These are phyloP conservation scores for Mycetomoellerius zeteki DNA, from an alignment of 1,140 invertebrate genomes.

Conservation along the genomic window DNA sequence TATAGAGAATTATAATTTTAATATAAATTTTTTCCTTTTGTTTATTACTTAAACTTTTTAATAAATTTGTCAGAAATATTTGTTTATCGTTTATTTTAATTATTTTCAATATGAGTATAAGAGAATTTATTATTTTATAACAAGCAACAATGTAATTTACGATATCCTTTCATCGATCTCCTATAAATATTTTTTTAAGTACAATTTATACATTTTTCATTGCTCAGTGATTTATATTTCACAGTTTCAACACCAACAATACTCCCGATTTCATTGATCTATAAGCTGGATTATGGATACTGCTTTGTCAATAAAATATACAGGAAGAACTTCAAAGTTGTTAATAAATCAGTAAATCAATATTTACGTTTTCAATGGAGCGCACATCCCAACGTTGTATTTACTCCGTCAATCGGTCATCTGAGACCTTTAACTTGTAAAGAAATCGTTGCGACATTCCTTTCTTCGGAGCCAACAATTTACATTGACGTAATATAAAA, in stretches of 20 bases:
- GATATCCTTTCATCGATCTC: neutral
- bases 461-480: conserved; percentile 67
- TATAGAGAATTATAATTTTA: neutral
- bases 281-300: conserved; percentile 76
- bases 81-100: neutral
- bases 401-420: conserved; percentile 79
- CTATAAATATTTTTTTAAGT: neutral
- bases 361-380: conserved; percentile 80
- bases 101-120: neutral
- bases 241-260: neutral
- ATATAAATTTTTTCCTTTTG: neutral
- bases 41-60: neutral
- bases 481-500: conserved; percentile 70
- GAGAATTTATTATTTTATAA: neutral
- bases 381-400: conserved; percentile 71
- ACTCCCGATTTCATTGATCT: conserved; percentile 51
- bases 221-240: conserved; percentile 7
- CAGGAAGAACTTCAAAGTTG: conserved; percentile 76
- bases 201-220: conserved; percentile 5
- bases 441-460: conserved; percentile 76
- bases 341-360: conserved; percentile 76
- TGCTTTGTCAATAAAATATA: conserved; percentile 78
- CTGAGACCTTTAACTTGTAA: conserved; percentile 72
- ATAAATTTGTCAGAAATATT: neutral
- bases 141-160: neutral